phyloP scores from a whole-genome alignment of 2,797 vertebrate genomes.

The Erethizon dorsatum region DNA sequence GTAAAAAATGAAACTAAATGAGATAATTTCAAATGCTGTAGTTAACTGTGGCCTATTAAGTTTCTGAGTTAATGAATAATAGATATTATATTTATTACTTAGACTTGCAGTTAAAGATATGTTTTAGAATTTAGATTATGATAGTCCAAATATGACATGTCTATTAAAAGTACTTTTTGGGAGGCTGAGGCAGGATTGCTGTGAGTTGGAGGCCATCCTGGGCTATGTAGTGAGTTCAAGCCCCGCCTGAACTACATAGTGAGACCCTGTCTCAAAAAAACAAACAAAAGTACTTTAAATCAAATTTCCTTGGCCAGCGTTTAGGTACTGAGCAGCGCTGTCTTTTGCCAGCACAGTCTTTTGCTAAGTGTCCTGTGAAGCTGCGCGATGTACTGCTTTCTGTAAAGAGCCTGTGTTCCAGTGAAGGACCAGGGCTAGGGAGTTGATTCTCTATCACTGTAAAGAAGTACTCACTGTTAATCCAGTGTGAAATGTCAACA shows the following conservation, averaged over 20 bases:
- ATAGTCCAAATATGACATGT: neutral
- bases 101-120: conserved; percentile 23
- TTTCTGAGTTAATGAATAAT: conserved; percentile 18
- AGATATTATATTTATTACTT: conserved; percentile 40
- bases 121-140: conserved; percentile 54
- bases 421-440: neutral
- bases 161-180: neutral
- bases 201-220: neutral
- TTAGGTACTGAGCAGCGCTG: neutral
- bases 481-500: neutral
- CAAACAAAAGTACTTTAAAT: neutral
- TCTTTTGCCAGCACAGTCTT: conserved; percentile 7
- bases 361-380: neutral
- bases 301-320: conserved; percentile 3
- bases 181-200: neutral
- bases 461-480: conserved; percentile 38
- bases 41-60: conserved; percentile 23
- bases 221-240: neutral
- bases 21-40: conserved; percentile 29
- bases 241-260: too few relatives aligned
- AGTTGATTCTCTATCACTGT: neutral
- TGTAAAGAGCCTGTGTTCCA: neutral
- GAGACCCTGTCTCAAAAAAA: neutral
- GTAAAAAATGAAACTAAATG: conserved; percentile 34
- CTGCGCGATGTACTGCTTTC: neutral